Evolutionary conservation across 2,113 vertebrate genomes (phyloP).

Genomic region (Cathartes aura): DNA sequence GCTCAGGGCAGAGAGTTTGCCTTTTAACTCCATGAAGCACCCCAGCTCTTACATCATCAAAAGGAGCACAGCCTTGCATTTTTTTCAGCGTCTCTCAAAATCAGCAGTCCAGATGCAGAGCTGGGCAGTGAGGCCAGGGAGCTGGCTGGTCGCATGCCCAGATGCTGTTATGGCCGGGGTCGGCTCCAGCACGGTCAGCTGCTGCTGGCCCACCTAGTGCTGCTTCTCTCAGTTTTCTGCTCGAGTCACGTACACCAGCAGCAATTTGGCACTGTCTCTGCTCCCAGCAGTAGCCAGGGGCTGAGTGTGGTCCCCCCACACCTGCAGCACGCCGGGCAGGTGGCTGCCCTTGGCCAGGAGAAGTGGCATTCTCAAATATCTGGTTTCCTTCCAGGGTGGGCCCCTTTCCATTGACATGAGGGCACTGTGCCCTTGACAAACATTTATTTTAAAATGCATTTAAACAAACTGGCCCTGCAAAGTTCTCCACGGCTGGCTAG

Average conservation of each 20-base stretch:
- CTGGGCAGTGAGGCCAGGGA: not conserved
- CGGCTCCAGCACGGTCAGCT: not conserved
- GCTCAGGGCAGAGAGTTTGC: not conserved
- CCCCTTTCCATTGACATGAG: not conserved
- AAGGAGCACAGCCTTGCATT: not conserved
- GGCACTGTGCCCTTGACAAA: not conserved
- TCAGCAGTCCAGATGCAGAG: not conserved
- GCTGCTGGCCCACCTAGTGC: not conserved
- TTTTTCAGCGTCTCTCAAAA: not conserved
- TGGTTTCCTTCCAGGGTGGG: not conserved
- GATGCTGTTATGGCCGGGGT: fast-evolving
- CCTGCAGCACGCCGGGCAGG: not conserved
- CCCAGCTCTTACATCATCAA: not conserved
- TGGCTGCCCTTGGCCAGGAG: not conserved
- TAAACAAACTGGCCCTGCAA: not conserved
- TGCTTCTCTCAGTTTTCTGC: not conserved
- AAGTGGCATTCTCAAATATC: not conserved
- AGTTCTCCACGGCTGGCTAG: not conserved
- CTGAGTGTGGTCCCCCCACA: not conserved
- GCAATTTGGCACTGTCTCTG: not conserved
- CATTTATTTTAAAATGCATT: not conserved
- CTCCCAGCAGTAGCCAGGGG: not conserved
- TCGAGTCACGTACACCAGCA: not conserved
- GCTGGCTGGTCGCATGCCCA: not conserved
- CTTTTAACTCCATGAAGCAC: not conserved